Conservation (phyloP, 1,140 invertebrate genomes). For the Samia ricini region DNA sequence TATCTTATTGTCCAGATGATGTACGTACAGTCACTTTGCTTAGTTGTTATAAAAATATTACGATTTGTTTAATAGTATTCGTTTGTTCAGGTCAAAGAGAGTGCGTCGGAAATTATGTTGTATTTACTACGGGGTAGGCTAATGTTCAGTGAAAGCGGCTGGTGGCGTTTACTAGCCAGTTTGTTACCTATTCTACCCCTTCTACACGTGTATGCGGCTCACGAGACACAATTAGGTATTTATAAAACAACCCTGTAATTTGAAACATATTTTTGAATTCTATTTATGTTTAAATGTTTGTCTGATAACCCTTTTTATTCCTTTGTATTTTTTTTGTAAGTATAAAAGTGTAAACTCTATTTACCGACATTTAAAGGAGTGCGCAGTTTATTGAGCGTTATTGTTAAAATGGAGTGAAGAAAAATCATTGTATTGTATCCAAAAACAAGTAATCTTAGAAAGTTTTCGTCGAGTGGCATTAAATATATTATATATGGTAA, state of each 20-base stretch:
- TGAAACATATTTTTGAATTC: too few relatives aligned
- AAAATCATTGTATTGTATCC: too few relatives aligned
- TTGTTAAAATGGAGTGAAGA: too few relatives aligned
- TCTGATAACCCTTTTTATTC: too few relatives aligned
- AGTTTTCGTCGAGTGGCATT: too few relatives aligned
- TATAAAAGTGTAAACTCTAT: too few relatives aligned
- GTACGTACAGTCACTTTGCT: not conserved
- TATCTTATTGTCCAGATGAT: not conserved
- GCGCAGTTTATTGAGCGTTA: too few relatives aligned
- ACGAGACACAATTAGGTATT: conserved; percentile 64
- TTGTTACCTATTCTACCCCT: conserved; percentile 78
- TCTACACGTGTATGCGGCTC: conserved; percentile 62
- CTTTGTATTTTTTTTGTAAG: too few relatives aligned
- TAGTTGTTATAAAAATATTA: not conserved
- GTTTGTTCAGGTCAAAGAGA: conserved; percentile 70
- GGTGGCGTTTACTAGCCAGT: conserved; percentile 78
- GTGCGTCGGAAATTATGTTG: conserved; percentile 79
- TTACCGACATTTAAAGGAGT: too few relatives aligned
- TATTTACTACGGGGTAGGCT: conserved; percentile 80
- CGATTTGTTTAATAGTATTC: conserved; percentile 6
- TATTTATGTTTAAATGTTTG: too few relatives aligned
- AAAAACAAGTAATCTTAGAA: too few relatives aligned
- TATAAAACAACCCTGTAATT: not conserved
- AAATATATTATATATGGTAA: not conserved
- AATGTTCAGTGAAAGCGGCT: conserved; percentile 78